Evolutionary conservation across 2,113 vertebrate species (phyloP), one percentile per base, ranked within the genome.

Genomic region (Argyrosomus japonicus): DNA sequence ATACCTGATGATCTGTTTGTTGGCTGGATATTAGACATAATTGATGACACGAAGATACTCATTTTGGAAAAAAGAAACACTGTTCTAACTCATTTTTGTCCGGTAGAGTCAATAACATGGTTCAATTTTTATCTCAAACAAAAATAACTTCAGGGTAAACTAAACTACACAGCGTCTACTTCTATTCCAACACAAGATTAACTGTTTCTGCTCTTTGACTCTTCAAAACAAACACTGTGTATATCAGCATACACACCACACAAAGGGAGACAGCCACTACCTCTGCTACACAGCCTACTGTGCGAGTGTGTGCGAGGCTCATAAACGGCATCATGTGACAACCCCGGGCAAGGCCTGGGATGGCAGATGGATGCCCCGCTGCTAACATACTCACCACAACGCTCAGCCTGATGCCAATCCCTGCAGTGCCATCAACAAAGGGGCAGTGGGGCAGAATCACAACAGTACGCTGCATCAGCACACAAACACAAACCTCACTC

Each of bases 361-460:
- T 69, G 83, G 78, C 83, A 88, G 47, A 74, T 72, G 23, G 61
- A 85, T 75, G 74, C 78, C 64, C 43, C 56, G 2, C 79, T 62
- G 81, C 84, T 77, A 60, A 61, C 51, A 60, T 70, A 95, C 93
- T 95, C 48, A 95, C 94, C 93, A 75, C 70, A 40, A 87, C 79
- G 78, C 84, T 85, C 87, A 90, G 82, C 83, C 91, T 91, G 88
- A 92, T 84, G 87, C 89, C 80, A 76, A 93, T 82, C 82, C 90
- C 93, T 93, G 91, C 82, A 79, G 90, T 82, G 81, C 40, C 80
- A 74, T 84, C 79, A 67, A 78, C 82, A 92, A 75, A 83, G 79
- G 71, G 75, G 79, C 83, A 83, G 75, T 19, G 76, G 88, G 82
- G 87, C 75, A 87, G 67, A 93, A 88, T 79, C 63, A 88, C 80